These are phyloP conservation scores for Drosophila mimica DNA, from an alignment of 2,888 invertebrate genomes.

Conservation along the genomic window DNA sequence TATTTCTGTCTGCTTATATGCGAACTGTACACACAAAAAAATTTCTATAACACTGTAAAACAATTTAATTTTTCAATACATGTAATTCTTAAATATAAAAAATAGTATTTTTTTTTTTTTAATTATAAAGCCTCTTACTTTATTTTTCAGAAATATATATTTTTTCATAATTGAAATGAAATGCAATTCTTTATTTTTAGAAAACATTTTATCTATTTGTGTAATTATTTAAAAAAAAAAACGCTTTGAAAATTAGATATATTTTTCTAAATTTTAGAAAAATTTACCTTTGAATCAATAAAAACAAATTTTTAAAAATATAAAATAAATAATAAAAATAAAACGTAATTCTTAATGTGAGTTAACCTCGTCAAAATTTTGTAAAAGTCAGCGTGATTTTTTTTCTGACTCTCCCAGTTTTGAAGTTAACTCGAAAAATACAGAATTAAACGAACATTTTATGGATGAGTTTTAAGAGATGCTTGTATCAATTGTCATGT, in stretches of 20 bases:
- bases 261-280: not conserved
- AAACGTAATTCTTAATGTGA: not conserved
- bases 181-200: not conserved
- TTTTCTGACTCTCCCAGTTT: not conserved
- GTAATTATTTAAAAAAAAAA: not conserved
- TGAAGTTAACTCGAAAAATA: not conserved
- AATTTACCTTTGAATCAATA: not conserved
- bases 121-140: not conserved
- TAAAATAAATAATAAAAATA: not conserved
- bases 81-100: not conserved
- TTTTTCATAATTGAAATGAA: not conserved
- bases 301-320: not conserved
- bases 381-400: not conserved
- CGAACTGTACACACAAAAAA: not conserved
- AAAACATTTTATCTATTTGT: rapidly evolving
- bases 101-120: not conserved
- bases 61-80: not conserved
- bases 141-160: not conserved
- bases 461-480: not conserved
- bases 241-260: rapidly evolving
- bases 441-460: not conserved
- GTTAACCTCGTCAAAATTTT: no score
- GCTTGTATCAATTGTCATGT: no score
- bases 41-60: no score
- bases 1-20: not conserved